Percentiles rank a stretch among this genome's conserved stretches.
Conservation (phyloP, 2,888 invertebrate species). For the Erebia aethiops region DNA sequence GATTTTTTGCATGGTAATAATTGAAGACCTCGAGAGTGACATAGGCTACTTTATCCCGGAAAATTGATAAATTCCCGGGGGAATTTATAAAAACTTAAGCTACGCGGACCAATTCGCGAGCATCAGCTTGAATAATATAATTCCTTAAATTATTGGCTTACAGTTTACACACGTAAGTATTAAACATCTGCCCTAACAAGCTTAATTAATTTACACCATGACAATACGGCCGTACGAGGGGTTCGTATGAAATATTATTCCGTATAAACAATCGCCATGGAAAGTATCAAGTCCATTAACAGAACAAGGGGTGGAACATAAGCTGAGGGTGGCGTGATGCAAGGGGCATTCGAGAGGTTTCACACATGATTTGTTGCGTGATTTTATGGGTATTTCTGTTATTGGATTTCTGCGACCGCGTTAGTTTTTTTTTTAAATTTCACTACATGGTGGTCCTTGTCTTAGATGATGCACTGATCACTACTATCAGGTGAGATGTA, state of each 20-base stretch:
- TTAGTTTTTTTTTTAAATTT: too few species aligned
- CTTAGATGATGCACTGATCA: too few species aligned
- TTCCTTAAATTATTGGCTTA: conserved; percentile 1
- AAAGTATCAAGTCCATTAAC: conserved; percentile 30
- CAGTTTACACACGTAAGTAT: conserved; percentile 17
- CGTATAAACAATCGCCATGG: conserved; percentile 26
- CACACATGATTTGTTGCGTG: conserved; percentile 21
- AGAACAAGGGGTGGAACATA: conserved; percentile 31
- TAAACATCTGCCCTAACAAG: conserved; percentile 30
- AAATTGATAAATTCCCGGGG: too few species aligned
- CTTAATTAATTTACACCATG: conserved; percentile 40
- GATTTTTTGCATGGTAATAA: too few species aligned
- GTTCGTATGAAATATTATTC: conserved; percentile 33
- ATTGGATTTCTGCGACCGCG: background rate
- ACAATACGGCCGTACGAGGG: conserved; percentile 32
- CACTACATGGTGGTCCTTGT: too few species aligned
- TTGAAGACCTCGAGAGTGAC: too few species aligned
- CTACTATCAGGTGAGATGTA: too few species aligned
- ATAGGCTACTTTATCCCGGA: too few species aligned
- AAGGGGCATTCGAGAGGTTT: conserved; percentile 25
- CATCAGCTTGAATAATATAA: background rate
- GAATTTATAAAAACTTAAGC: too few species aligned
- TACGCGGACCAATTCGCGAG: too few species aligned
- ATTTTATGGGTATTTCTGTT: conserved; percentile 22
- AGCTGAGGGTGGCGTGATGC: conserved; percentile 25